These are phyloP conservation scores for Yponomeuta sedellus DNA, from an alignment of 2,888 invertebrate genomes.

Conservation along the genomic window DNA sequence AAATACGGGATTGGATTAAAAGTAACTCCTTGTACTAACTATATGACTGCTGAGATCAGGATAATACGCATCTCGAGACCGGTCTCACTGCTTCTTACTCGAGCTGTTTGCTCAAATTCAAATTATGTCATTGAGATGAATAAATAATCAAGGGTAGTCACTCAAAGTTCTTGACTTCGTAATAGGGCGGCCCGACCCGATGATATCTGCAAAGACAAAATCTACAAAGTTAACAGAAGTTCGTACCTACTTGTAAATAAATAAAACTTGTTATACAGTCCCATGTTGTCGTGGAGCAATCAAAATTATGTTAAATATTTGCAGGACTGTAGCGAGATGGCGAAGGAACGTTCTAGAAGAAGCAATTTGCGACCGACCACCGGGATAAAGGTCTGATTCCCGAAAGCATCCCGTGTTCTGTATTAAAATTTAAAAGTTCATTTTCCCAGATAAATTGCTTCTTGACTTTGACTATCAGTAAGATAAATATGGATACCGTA, in stretches of 20 bases:
- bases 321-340: constrained; percentile 23
- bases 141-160: background rate
- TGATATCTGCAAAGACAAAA: background rate
- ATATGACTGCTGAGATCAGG: too few species aligned
- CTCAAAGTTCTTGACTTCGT: background rate
- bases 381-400: constrained; percentile 57
- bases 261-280: background rate
- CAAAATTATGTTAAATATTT: constrained; percentile 2
- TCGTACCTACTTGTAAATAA: background rate
- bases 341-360: constrained; percentile 49
- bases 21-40: constrained; percentile 37
- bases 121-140: background rate
- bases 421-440: constrained; percentile 72
- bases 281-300: background rate
- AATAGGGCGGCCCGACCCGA: background rate
- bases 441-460: constrained; percentile 69
- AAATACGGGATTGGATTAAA: constrained; percentile 69
- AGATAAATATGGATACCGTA: constrained; percentile 57
- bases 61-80: too few species aligned
- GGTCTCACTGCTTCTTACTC: too few species aligned
- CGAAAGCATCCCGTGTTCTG: constrained; percentile 44
- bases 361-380: constrained; percentile 58
- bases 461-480: constrained; percentile 61
- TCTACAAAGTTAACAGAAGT: background rate
- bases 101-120: too few species aligned